Base-by-base conservation (phyloP, 2,113 vertebrate species). In the Pantherophis guttatus region DNA sequence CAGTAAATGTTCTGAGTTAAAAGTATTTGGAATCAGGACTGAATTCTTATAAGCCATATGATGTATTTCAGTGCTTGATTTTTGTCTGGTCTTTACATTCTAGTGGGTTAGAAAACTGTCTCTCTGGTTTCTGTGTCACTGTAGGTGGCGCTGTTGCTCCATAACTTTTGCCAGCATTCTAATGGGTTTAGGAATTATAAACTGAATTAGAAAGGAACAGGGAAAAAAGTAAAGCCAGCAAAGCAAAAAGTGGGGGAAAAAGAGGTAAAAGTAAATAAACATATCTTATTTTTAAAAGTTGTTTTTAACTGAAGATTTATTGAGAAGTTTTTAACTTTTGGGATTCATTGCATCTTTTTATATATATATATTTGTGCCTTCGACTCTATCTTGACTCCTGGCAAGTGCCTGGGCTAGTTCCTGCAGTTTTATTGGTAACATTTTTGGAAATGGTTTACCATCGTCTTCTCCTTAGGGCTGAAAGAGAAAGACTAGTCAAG, bases 91-190 rank as follows among this genome's bases (percentile, higher is more conserved):
- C 3, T 0, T 89, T 26, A 88, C 0, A n/a, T 3, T 62, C 21
- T 24, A 12, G n/a, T 5, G 54, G 81, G 39, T 26, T 12, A 29
- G 11, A 48, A 13, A 29, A 57, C 59, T 9, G 0, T 58, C 0
- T 87, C 53, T 59, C 48, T 23, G 23, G 6, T 21, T 33, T 5
- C 50, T 48, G 19, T 70, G 19, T 91, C 90, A 3, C 98, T 95
- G 96, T 91, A 97, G 98, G 94, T 96, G 98, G 98, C 96, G 97
- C 94, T 96, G 93, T 96, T 96, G 97, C 0, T 86, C 97, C 85
- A 90, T n/a, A 2, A 10, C 88, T 19, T 17, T 12, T 91, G 1
- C 2, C 21, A 24, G 0, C 0, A 4, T 90, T 88, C 54, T 0
- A 6, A 48, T 11, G 62, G 57, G 7, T 0, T 24, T 15, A n/a